phyloP scores from a whole-genome alignment of 2,888 invertebrate species.

The Dryocosmus kuriphilus region DNA sequence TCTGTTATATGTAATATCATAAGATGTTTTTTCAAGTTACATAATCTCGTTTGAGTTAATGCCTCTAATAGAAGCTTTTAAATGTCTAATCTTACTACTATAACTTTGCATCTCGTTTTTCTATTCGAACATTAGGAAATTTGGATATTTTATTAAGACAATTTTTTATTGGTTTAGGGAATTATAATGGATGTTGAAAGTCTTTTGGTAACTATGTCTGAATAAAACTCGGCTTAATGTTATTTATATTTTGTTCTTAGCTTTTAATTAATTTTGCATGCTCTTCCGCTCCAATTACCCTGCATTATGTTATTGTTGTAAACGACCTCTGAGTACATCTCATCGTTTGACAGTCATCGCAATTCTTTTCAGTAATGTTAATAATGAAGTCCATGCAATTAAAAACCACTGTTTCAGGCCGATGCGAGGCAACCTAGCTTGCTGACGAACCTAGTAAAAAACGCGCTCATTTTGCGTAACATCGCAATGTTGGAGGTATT shows the following conservation, averaged over 20 bases:
- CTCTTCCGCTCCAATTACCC: conserved; percentile 97
- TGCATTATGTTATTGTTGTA: conserved; percentile 96
- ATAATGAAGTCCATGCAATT: conserved; percentile 98
- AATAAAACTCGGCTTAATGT: not conserved
- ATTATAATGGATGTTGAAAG: conserved; percentile 7
- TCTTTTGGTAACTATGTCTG: conserved; percentile 1
- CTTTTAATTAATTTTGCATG: conserved; percentile 79
- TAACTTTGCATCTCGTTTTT: too few species aligned
- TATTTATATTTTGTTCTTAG: conserved; percentile 35
- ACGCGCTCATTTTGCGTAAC: conserved; percentile 93
- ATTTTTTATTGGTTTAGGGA: too few species aligned
- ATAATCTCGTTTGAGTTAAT: too few species aligned
- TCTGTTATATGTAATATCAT: too few species aligned
- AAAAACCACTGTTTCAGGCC: conserved; percentile 95
- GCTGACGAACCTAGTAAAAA: conserved; percentile 94
- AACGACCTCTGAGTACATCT: conserved; percentile 98
- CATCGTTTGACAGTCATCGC: conserved; percentile 97
- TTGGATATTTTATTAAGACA: too few species aligned
- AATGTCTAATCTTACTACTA: too few species aligned
- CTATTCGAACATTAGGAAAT: too few species aligned
- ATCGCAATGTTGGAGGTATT: conserved; percentile 98
- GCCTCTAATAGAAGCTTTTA: too few species aligned
- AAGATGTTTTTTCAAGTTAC: too few species aligned
- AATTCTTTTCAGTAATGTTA: conserved; percentile 98
- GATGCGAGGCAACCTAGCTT: conserved; percentile 93